Evolutionary conservation across 2,888 invertebrate species (phyloP).

Genomic region (Mythimna loreyi): DNA sequence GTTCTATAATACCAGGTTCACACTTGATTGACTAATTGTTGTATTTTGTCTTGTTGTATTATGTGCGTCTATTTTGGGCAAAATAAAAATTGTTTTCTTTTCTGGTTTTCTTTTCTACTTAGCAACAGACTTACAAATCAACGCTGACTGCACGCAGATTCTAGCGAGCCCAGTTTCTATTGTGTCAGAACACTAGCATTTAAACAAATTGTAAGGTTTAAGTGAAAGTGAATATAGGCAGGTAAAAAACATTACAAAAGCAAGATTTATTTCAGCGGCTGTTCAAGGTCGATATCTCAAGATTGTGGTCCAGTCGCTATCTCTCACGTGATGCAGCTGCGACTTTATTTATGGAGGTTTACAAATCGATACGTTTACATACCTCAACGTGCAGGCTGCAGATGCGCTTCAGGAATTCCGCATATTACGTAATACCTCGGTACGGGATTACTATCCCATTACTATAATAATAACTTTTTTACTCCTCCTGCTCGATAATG

Average conservation of each 20-base stretch:
- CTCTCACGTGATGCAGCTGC: not conserved
- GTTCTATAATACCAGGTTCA: too few species aligned
- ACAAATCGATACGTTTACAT: conserved; percentile 15
- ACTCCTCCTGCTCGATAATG: too few species aligned
- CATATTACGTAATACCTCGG: not conserved
- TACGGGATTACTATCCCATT: not conserved
- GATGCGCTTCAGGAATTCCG: conserved; percentile 18
- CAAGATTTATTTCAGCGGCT: not conserved
- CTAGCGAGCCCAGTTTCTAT: too few species aligned
- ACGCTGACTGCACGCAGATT: too few species aligned
- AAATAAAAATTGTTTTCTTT: too few species aligned
- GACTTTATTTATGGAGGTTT: conserved; percentile 6
- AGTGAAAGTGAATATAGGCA: not conserved
- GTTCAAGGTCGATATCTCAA: conserved; percentile 1
- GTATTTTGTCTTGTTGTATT: too few species aligned
- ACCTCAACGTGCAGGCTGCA: conserved; percentile 13
- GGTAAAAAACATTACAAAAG: not conserved
- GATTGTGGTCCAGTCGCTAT: not conserved
- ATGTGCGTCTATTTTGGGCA: too few species aligned
- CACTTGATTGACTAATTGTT: too few species aligned
- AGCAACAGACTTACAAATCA: too few species aligned
- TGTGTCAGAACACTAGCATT: not conserved
- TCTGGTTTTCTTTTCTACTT: too few species aligned
- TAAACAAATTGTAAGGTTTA: not conserved
- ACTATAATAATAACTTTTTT: too few species aligned